These are phyloP conservation scores for Ernsta delagoae DNA, from an alignment of 2,888 invertebrate species.

Conservation along the genomic window DNA sequence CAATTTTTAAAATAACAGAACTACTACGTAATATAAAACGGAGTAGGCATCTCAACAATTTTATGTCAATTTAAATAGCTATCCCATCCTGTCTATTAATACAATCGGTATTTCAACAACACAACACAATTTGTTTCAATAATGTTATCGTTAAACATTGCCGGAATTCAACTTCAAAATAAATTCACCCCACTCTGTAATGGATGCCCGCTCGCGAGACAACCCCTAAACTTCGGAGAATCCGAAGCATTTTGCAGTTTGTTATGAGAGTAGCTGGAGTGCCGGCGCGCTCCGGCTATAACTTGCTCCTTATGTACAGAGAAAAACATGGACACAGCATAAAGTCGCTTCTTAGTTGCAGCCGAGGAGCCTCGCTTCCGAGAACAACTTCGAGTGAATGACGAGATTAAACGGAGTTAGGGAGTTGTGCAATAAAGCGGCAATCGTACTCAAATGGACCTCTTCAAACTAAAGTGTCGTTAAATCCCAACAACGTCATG, in stretches of 20 bases:
- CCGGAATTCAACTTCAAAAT: constrained; percentile 14
- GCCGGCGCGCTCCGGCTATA: constrained; percentile 58
- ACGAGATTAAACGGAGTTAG: constrained; percentile 45
- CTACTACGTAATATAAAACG: too few species aligned
- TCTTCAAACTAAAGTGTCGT: background rate
- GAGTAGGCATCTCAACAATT: too few species aligned
- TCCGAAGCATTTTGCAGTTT: constrained; percentile 79
- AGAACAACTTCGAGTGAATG: constrained; percentile 40
- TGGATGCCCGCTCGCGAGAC: constrained; percentile 38
- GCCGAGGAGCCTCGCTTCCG: constrained; percentile 34
- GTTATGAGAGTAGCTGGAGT: constrained; percentile 67
- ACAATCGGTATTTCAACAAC: background rate
- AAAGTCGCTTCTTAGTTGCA: constrained; percentile 46
- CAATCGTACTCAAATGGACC: constrained; percentile 39
- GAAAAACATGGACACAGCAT: constrained; percentile 61
- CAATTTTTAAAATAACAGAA: too few species aligned
- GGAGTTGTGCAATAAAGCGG: constrained; percentile 41
- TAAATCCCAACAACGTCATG: constrained; percentile 17
- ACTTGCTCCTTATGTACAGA: constrained; percentile 68
- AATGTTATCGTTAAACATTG: constrained; percentile 2
- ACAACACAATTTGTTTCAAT: constrained; percentile 5
- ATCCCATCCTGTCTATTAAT: background rate
- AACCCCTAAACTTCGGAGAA: constrained; percentile 77
- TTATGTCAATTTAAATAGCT: too few species aligned
- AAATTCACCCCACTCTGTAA: constrained; percentile 17